A percentile compares a stretch with the other conserved stretches of the same genome.
These are phyloP conservation scores for Porites cylindrica DNA, from an alignment of 92 coral and sea anemone species.

Conservation along the genomic window DNA sequence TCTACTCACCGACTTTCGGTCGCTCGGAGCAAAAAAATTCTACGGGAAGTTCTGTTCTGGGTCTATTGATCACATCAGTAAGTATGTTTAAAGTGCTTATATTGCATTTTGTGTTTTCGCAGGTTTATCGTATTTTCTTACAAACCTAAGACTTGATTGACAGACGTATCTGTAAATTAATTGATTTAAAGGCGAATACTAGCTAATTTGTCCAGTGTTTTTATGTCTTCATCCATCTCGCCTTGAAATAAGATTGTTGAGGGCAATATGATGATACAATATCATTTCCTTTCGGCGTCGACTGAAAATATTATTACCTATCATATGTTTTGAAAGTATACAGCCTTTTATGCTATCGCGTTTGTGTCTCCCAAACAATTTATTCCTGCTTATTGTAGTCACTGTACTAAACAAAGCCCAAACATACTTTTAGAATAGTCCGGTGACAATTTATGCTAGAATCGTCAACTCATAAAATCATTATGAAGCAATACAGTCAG, in stretches of 20 bases:
- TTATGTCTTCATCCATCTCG: not conserved
- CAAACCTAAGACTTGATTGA: not conserved
- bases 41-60: constrained; percentile 98
- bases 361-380: not conserved
- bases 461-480: not conserved
- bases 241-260: not conserved
- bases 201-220: too few species aligned
- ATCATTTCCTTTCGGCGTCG: constrained; percentile 6
- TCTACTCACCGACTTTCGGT: constrained; percentile 89
- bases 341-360: not conserved
- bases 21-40: constrained; percentile 96
- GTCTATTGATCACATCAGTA: constrained; percentile 95
- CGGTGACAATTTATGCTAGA: not conserved
- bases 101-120: not conserved
- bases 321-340: not conserved
- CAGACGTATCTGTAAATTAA: not conserved
- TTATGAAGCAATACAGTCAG: not conserved
- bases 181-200: not conserved
- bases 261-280: constrained; percentile 1
- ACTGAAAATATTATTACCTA: not conserved
- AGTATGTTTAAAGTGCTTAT: constrained; percentile 36
- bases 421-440: not conserved
- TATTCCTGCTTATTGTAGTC: not conserved
- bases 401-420: not conserved
- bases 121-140: not conserved